Percentiles rank a stretch among this genome's conserved stretches.
phyloP scores from a whole-genome alignment of 2,797 vertebrate species.

The Macrochelys suwanniensis region DNA sequence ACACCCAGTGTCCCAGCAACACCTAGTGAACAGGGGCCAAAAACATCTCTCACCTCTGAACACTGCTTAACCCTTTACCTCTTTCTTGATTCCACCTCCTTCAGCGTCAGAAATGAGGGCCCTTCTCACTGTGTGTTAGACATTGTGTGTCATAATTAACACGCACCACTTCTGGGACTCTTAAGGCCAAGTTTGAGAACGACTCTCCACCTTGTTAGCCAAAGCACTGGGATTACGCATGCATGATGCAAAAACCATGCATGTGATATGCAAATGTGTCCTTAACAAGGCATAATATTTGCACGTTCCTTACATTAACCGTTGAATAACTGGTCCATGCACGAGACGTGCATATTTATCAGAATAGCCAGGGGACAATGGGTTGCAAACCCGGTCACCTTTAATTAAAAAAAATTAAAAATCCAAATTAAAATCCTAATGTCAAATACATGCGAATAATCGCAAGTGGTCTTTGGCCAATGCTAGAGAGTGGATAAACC shows the following conservation, averaged over 20 bases:
- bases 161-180: not conserved
- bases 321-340: not conserved
- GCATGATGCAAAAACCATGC: not conserved
- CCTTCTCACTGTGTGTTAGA: accelerated
- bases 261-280: not conserved
- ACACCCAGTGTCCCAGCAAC: not conserved
- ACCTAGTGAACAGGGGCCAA: too few species aligned
- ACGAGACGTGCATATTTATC: accelerated
- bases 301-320: not conserved
- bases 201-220: not conserved
- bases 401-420: not conserved
- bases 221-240: not conserved
- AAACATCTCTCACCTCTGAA: too few species aligned
- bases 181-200: not conserved
- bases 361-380: not conserved
- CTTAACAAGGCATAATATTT: not conserved
- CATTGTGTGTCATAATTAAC: not conserved
- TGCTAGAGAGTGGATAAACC: not conserved
- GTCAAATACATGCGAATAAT: not conserved
- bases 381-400: not conserved
- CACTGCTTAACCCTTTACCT: too few species aligned
- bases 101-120: not conserved
- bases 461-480: not conserved
- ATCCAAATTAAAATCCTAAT: not conserved
- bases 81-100: not conserved